Percentiles rank a stretch among this genome's conserved stretches.
Evolutionary conservation across 2,888 invertebrate species (phyloP).

Genomic region (Arge pagana): DNA sequence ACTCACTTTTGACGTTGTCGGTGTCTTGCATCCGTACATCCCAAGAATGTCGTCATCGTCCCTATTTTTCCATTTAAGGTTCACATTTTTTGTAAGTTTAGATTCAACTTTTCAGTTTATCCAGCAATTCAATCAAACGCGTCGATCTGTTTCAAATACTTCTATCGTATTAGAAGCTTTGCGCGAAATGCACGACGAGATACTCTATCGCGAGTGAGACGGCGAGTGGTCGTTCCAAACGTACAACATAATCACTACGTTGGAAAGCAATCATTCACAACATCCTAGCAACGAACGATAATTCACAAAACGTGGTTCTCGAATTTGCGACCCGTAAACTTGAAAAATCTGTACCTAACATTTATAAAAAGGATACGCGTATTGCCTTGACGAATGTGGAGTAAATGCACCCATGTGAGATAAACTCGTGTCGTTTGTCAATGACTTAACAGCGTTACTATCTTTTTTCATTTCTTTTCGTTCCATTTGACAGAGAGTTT

Average conservation of each 20-base stretch:
- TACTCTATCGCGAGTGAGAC: too few relatives aligned
- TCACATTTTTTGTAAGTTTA: conserved; percentile 27
- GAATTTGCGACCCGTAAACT: too few relatives aligned
- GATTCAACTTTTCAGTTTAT: too few relatives aligned
- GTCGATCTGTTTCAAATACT: background rate
- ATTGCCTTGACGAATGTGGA: conserved; percentile 4
- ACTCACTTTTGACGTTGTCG: conserved; percentile 39
- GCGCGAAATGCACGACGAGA: too few relatives aligned
- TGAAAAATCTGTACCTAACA: background rate
- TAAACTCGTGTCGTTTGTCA: conserved; percentile 14
- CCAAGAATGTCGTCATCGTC: conserved; percentile 39
- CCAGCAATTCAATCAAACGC: too few relatives aligned
- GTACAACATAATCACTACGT: too few relatives aligned
- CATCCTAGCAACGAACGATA: too few relatives aligned
- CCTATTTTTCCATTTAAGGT: conserved; percentile 24
- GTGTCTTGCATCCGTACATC: conserved; percentile 40
- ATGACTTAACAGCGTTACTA: background rate
- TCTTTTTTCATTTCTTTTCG: conserved; percentile 28
- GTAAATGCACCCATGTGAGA: conserved; percentile 17
- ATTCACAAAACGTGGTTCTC: too few relatives aligned
- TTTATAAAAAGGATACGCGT: conserved; percentile 41
- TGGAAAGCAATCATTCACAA: too few relatives aligned
- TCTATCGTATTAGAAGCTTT: too few relatives aligned
- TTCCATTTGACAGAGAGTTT: conserved; percentile 41
- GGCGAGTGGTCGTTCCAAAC: too few relatives aligned